These are phyloP conservation scores for Xestia rhomboidea DNA, from an alignment of 2,888 invertebrate species.

Conservation along the genomic window DNA sequence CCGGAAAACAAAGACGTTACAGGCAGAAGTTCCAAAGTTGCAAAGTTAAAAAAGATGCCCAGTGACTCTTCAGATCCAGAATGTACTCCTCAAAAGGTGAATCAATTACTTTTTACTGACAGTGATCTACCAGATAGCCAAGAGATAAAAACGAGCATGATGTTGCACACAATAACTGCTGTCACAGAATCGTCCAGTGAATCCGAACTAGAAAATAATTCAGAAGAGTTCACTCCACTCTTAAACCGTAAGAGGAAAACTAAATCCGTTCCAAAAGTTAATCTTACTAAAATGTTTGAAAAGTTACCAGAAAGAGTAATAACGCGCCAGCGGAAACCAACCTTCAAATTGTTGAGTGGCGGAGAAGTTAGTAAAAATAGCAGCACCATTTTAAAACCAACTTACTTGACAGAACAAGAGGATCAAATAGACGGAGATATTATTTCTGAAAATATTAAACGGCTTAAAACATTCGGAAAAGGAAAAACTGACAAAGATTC, in stretches of 20 bases:
- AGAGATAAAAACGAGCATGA: slow-evolving; percentile 82
- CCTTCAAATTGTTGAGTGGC: slow-evolving; percentile 72
- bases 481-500: slow-evolving; percentile 67
- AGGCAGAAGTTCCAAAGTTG: slow-evolving; percentile 55
- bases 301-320: slow-evolving; percentile 80
- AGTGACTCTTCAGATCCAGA: slow-evolving; percentile 82
- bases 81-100: slow-evolving; percentile 79
- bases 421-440: slow-evolving; percentile 80
- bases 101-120: slow-evolving; percentile 74
- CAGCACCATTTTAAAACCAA: slow-evolving; percentile 74
- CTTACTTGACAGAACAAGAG: slow-evolving; percentile 77
- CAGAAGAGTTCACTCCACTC: slow-evolving; percentile 78
- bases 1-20: slow-evolving; percentile 65
- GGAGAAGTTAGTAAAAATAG: slow-evolving; percentile 60
- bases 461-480: slow-evolving; percentile 77
- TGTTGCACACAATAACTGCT: slow-evolving; percentile 60
- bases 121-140: slow-evolving; percentile 84
- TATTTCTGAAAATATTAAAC: slow-evolving; percentile 79
- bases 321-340: slow-evolving; percentile 82
- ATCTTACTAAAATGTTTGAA: slow-evolving; percentile 80
- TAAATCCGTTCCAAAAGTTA: slow-evolving; percentile 73
- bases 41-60: slow-evolving; percentile 67
- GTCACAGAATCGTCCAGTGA: slow-evolving; percentile 80
- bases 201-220: slow-evolving; percentile 79
- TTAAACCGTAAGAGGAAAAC: slow-evolving; percentile 73